A percentile compares a stretch with the other conserved stretches of the same genome.
phyloP scores from a whole-genome alignment of 2,888 invertebrate genomes.

The Polia nebulosa region DNA sequence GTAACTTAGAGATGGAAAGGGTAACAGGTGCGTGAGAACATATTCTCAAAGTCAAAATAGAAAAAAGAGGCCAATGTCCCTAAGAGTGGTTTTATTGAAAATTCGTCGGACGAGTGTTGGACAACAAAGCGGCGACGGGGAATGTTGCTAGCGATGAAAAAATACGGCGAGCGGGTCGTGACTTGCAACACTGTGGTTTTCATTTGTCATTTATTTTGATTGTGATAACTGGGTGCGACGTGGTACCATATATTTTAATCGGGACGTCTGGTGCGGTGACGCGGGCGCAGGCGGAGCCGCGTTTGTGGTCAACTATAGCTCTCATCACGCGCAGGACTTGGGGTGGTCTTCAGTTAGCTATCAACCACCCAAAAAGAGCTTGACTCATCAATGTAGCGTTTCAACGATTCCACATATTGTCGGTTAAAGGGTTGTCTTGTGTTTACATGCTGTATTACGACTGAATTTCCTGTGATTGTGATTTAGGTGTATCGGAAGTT shows the following conservation, averaged over 20 bases:
- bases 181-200: constrained; percentile 89
- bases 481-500: too few relatives aligned
- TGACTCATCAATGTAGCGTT: constrained; percentile 1
- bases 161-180: constrained; percentile 78
- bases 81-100: constrained; percentile 87
- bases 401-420: neutral
- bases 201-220: constrained; percentile 92
- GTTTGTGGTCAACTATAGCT: constrained; percentile 57
- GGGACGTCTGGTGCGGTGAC: constrained; percentile 56
- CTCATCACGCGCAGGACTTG: constrained; percentile 36
- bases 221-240: constrained; percentile 85
- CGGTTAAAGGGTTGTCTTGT: neutral
- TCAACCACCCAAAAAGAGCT: constrained; percentile 30
- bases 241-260: constrained; percentile 75
- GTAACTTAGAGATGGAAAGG: constrained; percentile 64
- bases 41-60: constrained; percentile 72
- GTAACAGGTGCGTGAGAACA: constrained; percentile 89
- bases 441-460: neutral
- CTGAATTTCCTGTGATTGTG: neutral
- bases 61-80: constrained; percentile 83
- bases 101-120: constrained; percentile 81
- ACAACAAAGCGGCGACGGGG: constrained; percentile 84
- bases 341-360: constrained; percentile 54
- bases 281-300: constrained; percentile 47
- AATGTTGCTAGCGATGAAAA: constrained; percentile 83